Conservation (phyloP, 2,113 vertebrate genomes). For the Lagopus muta region DNA sequence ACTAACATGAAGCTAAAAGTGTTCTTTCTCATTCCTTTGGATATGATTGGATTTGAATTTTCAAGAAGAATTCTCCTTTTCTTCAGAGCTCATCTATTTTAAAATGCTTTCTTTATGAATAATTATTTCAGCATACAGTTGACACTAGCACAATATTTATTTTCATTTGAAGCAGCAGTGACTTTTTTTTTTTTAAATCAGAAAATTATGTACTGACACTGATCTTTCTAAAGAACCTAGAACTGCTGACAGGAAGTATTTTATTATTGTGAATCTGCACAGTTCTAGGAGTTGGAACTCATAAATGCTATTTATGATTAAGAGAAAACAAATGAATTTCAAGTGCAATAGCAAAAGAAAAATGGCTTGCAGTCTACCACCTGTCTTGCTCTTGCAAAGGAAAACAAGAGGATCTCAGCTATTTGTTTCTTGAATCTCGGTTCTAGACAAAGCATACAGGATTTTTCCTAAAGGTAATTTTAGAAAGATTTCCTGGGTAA, state of each 20-base stretch:
- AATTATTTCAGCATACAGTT: not conserved
- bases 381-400: not conserved
- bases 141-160: not conserved
- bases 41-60: not conserved
- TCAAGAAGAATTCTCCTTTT: not conserved
- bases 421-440: not conserved
- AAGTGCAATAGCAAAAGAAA: not conserved
- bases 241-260: not conserved
- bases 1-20: not conserved
- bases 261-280: not conserved
- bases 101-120: not conserved
- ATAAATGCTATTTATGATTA: not conserved
- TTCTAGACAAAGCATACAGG: not conserved
- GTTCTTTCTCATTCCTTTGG: not conserved
- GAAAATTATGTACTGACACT: not conserved
- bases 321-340: not conserved
- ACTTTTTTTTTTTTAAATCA: constrained; percentile 24
- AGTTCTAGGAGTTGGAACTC: not conserved
- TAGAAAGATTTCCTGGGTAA: not conserved
- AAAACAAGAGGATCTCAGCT: not conserved
- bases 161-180: not conserved
- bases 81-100: not conserved
- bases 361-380: not conserved
- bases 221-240: not conserved
- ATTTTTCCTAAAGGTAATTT: not conserved